These are phyloP conservation scores for Arenaria interpres DNA, from an alignment of 2,113 vertebrate genomes.

Conservation along the genomic window DNA sequence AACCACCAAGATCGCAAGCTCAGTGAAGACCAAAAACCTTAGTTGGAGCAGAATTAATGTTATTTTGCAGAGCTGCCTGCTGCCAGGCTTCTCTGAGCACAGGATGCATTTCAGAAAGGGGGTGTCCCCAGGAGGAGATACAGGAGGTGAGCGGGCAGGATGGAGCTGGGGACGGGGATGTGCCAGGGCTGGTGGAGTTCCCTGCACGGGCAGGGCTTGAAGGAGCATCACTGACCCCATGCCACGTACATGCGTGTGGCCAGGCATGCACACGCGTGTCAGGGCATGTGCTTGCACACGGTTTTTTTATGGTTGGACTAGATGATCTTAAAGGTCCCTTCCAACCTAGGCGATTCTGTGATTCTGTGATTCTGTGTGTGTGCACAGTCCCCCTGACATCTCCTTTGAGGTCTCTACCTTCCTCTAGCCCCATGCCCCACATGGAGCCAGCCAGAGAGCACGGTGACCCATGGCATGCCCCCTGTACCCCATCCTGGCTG, in stretches of 20 bases:
- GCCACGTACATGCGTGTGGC: fast-evolving
- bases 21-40: fast-evolving
- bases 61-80: not conserved
- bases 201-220: not conserved
- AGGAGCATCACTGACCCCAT: not conserved
- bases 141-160: not conserved
- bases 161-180: not conserved
- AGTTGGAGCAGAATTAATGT: not conserved
- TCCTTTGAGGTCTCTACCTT: not conserved
- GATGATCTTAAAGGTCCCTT: too few relatives aligned
- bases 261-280: not conserved
- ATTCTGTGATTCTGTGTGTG: not conserved
- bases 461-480: fast-evolving
- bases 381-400: fast-evolving
- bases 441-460: fast-evolving
- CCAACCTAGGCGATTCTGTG: too few relatives aligned
- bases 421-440: fast-evolving
- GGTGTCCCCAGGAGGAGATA: not conserved
- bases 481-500: not conserved
- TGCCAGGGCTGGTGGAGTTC: not conserved
- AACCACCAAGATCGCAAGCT: not conserved
- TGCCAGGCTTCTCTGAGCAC: not conserved
- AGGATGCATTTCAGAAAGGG: not conserved
- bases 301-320: too few relatives aligned
- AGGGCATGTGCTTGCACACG: not conserved